These are phyloP conservation scores for Stigmatopora argus DNA, from an alignment of 2,113 vertebrate species.

Conservation along the genomic window DNA sequence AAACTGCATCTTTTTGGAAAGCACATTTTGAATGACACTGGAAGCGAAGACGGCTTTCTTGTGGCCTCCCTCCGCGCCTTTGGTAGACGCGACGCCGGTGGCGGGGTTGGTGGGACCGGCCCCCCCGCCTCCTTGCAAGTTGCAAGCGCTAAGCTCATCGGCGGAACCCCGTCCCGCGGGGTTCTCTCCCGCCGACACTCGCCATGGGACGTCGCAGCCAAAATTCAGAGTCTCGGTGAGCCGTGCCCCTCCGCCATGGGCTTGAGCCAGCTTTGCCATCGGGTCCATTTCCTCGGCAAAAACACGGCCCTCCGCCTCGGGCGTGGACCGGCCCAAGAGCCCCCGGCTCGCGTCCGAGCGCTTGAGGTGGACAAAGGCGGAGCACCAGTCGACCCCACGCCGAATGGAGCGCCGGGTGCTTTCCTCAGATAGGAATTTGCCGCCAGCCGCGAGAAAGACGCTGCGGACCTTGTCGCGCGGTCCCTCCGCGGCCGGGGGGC, in stretches of 20 bases:
- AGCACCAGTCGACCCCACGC: conserved; percentile 76
- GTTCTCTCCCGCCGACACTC: conserved; percentile 34
- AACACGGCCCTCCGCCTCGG: conserved; percentile 54
- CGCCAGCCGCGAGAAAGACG: conserved; percentile 65
- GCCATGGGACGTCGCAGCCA: conserved; percentile 74
- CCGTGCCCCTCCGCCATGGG: conserved; percentile 72
- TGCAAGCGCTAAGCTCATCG: conserved; percentile 72
- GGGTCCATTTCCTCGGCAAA: conserved; percentile 61
- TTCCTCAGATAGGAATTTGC: conserved; percentile 69
- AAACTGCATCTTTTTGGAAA: conserved; percentile 96
- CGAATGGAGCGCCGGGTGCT: conserved; percentile 68
- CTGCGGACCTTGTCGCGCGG: conserved; percentile 32
- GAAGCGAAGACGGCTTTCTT: conserved; percentile 88
- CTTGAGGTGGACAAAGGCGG: conserved; percentile 86
- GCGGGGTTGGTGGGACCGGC: too few relatives aligned
- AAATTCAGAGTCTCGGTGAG: conserved; percentile 80
- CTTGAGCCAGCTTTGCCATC: conserved; percentile 65
- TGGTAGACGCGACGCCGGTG: conserved; percentile 26
- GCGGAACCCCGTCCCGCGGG: conserved; percentile 66
- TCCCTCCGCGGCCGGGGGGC: conserved; percentile 71
- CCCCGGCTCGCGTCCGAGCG: conserved; percentile 72
- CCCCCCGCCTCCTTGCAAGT: conserved; percentile 54
- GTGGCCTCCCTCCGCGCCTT: conserved; percentile 72
- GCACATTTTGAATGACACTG: conserved; percentile 89
- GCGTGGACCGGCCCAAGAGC: conserved; percentile 38